These are phyloP conservation scores for Epirrhoe tristata DNA, from an alignment of 2,888 invertebrate genomes.

Conservation along the genomic window DNA sequence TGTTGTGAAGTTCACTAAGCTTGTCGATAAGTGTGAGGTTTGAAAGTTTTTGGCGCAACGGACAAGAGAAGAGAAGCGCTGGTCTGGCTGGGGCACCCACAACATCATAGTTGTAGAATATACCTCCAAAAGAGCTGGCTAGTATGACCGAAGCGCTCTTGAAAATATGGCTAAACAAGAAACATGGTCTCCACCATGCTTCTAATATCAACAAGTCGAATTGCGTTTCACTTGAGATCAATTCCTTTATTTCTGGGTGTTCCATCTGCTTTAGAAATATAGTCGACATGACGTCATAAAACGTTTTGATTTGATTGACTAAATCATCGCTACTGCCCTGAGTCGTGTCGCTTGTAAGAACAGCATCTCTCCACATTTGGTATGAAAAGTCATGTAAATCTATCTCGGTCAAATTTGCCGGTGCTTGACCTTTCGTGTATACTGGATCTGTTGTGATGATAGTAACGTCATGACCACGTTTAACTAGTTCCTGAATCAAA, in stretches of 20 bases:
- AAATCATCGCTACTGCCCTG: constrained; percentile 20
- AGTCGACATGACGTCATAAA: constrained; percentile 4
- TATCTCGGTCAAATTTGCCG: not conserved
- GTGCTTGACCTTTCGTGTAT: not conserved
- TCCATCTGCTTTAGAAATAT: constrained; percentile 20
- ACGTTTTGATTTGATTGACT: constrained; percentile 4
- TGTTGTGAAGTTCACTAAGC: constrained; percentile 21
- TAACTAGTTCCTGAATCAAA: not conserved
- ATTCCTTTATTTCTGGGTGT: constrained; percentile 48
- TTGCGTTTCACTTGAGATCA: constrained; percentile 46
- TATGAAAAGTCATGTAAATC: not conserved
- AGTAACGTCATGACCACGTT: not conserved
- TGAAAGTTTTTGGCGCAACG: constrained; percentile 16
- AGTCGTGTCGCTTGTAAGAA: not conserved
- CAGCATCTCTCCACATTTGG: not conserved
- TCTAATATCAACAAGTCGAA: constrained; percentile 75
- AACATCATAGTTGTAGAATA: constrained; percentile 50
- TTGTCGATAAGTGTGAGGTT: constrained; percentile 28
- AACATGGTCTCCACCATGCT: constrained; percentile 52
- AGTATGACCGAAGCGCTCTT: constrained; percentile 62
- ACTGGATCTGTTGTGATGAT: not conserved
- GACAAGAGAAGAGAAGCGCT: constrained; percentile 10
- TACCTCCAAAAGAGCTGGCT: constrained; percentile 60
- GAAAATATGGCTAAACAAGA: constrained; percentile 51
- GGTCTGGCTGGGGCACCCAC: constrained; percentile 27